Percentiles rank a stretch among this genome's conserved stretches.
These are phyloP conservation scores for Heterodera carotae DNA, from an alignment of 1,140 invertebrate species.

Conservation along the genomic window DNA sequence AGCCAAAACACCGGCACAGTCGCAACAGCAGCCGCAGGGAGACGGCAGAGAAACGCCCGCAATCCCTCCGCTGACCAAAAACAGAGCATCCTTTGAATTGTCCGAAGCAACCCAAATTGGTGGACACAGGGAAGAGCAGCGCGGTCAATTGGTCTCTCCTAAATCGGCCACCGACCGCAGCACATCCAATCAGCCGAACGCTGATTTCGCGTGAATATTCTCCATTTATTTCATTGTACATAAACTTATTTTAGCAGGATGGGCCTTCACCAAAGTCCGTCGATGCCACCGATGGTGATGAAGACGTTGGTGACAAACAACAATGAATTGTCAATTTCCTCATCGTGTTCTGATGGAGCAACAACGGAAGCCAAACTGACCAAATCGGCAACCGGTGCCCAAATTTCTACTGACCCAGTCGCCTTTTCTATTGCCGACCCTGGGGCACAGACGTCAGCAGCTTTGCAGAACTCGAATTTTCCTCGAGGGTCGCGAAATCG, in stretches of 20 bases:
- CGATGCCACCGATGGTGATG: slow-evolving; percentile 62
- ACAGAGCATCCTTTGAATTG: slow-evolving; percentile 7
- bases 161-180: slow-evolving; percentile 23
- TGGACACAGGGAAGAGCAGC: slow-evolving; percentile 17
- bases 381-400: slow-evolving; percentile 58
- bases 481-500: slow-evolving; percentile 61
- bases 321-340: background rate
- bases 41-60: background rate
- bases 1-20: background rate
- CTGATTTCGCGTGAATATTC: slow-evolving; percentile 36
- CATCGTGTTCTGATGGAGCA: background rate
- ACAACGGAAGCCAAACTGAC: slow-evolving; percentile 51
- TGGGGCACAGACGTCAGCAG: slow-evolving; percentile 6
- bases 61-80: slow-evolving; percentile 20
- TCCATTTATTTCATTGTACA: slow-evolving; percentile 12
- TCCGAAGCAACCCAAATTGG: slow-evolving; percentile 15
- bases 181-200: slow-evolving; percentile 3
- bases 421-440: slow-evolving; percentile 2
- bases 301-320: slow-evolving; percentile 34
- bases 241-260: slow-evolving; percentile 32
- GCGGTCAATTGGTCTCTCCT: background rate
- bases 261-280: slow-evolving; percentile 57
- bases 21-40: too few relatives aligned
- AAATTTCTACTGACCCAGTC: slow-evolving; percentile 31
- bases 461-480: slow-evolving; percentile 45